Base-by-base conservation (phyloP, 2,113 vertebrate genomes). In the Larimichthys crocea region DNA sequence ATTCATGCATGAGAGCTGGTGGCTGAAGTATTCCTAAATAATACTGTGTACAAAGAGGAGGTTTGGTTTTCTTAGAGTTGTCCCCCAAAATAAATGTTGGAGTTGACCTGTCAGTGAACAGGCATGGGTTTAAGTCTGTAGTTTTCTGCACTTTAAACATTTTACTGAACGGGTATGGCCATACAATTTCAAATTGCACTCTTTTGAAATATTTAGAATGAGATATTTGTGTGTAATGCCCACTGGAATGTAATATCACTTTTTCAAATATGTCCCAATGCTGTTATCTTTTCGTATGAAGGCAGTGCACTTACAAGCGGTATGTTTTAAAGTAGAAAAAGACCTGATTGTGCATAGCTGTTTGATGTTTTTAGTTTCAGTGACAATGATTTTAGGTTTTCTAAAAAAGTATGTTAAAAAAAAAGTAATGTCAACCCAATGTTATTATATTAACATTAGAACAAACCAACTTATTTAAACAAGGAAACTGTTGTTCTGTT, bases 161-260 rank as follows among this genome's bases (percentile, higher is more conserved):
- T 31, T 10, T 17, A 20, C 63, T 50, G 35, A 75, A 42, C 17
- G 20, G 26, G 16, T 61, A n/a, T 0, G 50, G 55, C 50, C 55
- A 77, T 64, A 64, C 26, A 19, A 35, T 22, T 26, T 50, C 5
- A 50, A 40, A 52, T 62, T 90, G 82, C 84, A 89, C 80, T 90
- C 52, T 31, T 75, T 76, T 53, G 1, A 22, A 62, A n/a, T 56
- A 22, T 10, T 73, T 16, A 1, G 4, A 56, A 61, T 40, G 8
- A 42, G 3, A 19, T 0, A 24, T 53, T 16, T 80, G 5, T 61
- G 5, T 59, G 66, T 60, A n/a, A 24, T 19, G 9, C 10, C 31
- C 1, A 16, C 16, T 10, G 20, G 29, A 65, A 55, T 49, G 5
- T 68, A 44, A 49, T 3, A 7, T 65, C 20, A 56, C 3, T 40